A percentile compares a stretch with the other conserved stretches of the same genome.
Evolutionary conservation across 2,797 vertebrate species (phyloP).

Genomic region (Mionectes olivaceus): DNA sequence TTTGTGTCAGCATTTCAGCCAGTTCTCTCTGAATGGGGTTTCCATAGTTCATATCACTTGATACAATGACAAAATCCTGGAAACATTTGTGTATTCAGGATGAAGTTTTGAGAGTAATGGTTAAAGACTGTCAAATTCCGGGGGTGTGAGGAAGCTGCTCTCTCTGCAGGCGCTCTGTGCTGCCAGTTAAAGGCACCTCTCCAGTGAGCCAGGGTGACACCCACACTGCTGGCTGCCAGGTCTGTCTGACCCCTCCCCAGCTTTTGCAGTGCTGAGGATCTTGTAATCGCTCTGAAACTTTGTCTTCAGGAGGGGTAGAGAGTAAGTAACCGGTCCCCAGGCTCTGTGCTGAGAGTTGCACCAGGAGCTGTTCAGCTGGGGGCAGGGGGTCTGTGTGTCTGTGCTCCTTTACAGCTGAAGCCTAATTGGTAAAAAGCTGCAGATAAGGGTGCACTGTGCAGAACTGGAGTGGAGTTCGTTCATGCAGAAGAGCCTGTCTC

Average conservation of each 20-base stretch:
- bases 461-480: neutral
- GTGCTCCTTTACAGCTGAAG: neutral
- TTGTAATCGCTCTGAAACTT: neutral
- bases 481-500: neutral
- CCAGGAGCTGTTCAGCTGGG: neutral
- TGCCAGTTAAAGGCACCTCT: neutral
- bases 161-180: neutral
- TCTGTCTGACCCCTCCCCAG: neutral
- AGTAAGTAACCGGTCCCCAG: neutral
- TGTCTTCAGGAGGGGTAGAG: neutral
- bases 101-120: neutral
- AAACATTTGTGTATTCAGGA: neutral
- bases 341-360: neutral
- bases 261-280: neutral
- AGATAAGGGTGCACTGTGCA: neutral
- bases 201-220: neutral
- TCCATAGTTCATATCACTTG: fast-evolving
- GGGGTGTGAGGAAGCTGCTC: neutral
- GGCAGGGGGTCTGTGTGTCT: neutral
- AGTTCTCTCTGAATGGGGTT: neutral
- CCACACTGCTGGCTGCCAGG: neutral
- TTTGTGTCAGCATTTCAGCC: neutral
- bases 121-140: neutral
- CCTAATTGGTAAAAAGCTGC: neutral
- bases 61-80: neutral